Evolutionary conservation across 2,113 vertebrate species (phyloP).

Genomic region (Setophaga kirtlandii): DNA sequence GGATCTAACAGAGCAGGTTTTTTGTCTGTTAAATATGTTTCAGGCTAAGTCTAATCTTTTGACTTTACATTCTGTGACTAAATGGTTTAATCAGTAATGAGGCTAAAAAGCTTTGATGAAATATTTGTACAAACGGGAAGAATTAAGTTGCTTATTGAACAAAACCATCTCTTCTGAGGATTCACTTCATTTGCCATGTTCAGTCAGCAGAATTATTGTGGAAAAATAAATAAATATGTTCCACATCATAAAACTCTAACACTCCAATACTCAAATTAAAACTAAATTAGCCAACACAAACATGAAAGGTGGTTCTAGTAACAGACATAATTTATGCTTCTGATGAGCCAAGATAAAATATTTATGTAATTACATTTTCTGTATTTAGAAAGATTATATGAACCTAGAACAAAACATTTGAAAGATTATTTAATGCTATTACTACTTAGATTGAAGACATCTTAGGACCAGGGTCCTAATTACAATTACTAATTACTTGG

Average conservation of each 20-base stretch:
- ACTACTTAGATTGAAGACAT: neutral
- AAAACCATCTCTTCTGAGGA: constrained; percentile 4
- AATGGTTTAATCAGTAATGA: constrained; percentile 8
- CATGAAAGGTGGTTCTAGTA: neutral
- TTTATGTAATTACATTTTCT: neutral
- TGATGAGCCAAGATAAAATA: neutral
- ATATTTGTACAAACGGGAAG: constrained; percentile 19
- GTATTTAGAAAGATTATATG: neutral
- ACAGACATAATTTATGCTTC: neutral
- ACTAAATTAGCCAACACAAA: constrained; percentile 17
- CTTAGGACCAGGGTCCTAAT: neutral
- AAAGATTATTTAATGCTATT: constrained; percentile 6
- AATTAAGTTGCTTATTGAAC: constrained; percentile 11
- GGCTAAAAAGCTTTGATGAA: constrained; percentile 22
- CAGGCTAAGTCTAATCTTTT: neutral
- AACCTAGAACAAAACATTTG: neutral
- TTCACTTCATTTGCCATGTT: constrained; percentile 19
- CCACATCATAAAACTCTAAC: neutral
- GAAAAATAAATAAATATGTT: constrained; percentile 24
- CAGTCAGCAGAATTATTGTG: neutral
- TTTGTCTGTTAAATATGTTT: neutral
- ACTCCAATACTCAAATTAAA: neutral
- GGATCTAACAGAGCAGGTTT: neutral
- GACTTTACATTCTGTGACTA: neutral
- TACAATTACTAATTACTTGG: constrained; percentile 15